Percentiles rank a stretch among this genome's conserved stretches.
Evolutionary conservation across 2,113 vertebrate species (phyloP).

Genomic region (Pipra filicauda): DNA sequence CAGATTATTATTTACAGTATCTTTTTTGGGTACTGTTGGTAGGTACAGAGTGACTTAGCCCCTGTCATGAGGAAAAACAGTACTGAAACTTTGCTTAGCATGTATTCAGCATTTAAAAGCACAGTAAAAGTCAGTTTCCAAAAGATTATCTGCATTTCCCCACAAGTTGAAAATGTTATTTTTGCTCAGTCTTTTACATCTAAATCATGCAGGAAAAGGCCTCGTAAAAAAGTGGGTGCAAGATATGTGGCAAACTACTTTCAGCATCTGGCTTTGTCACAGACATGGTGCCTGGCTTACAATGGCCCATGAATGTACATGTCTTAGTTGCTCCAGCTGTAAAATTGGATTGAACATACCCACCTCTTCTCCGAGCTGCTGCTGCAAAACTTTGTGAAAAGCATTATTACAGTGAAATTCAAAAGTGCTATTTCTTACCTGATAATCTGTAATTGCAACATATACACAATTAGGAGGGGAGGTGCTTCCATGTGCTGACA

Average conservation of each 20-base stretch:
- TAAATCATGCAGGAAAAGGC: not conserved
- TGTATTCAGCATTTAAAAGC: not conserved
- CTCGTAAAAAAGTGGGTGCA: not conserved
- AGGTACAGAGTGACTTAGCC: not conserved
- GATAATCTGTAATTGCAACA: not conserved
- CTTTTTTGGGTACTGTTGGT: not conserved
- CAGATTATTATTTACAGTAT: not conserved
- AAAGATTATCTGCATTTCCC: not conserved
- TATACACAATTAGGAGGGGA: constrained; percentile 73
- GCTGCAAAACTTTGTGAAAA: not conserved
- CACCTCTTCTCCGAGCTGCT: not conserved
- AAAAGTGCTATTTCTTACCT: constrained; percentile 68
- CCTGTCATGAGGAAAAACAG: not conserved
- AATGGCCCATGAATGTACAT: fast-evolving
- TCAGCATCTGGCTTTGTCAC: not conserved
- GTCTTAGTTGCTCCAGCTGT: not conserved
- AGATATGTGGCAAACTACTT: not conserved
- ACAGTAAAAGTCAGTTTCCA: not conserved
- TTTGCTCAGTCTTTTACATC: not conserved
- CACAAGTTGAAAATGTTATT: not conserved
- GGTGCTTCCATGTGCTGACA: constrained; percentile 85
- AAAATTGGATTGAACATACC: not conserved
- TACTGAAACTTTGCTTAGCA: not conserved
- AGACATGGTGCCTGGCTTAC: not conserved
- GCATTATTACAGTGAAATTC: not conserved